Evolutionary conservation across 2,797 vertebrate genomes (phyloP).

Genomic region (Rhadinocentrus ornatus): DNA sequence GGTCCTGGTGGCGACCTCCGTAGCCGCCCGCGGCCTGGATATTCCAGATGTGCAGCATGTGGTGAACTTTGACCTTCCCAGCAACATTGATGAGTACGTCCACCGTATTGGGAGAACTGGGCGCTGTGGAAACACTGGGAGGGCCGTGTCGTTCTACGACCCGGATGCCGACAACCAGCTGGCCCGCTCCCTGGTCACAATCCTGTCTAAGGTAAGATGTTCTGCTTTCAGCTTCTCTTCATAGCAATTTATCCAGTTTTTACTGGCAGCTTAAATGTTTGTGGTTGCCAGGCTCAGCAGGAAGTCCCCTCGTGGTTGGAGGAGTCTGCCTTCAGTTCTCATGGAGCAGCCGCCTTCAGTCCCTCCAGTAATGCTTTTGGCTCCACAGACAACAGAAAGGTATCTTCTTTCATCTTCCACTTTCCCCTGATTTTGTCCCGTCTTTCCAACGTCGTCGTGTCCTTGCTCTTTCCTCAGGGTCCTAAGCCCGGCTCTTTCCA

Average conservation of each 20-base stretch:
- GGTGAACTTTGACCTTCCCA: constrained; percentile 94
- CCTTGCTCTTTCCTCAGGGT: background rate
- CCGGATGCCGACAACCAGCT: constrained; percentile 61
- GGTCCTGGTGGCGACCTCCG: constrained; percentile 93
- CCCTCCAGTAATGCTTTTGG: constrained; percentile 69
- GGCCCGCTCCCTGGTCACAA: constrained; percentile 84
- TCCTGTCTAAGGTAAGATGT: constrained; percentile 85
- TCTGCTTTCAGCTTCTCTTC: too few relatives aligned
- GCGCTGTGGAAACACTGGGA: constrained; percentile 92
- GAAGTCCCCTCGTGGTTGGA: constrained; percentile 92
- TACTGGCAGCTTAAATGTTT: too few relatives aligned
- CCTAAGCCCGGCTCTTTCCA: constrained; percentile 15
- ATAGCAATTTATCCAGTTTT: too few relatives aligned
- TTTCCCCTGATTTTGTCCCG: background rate
- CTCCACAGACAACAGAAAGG: constrained; percentile 85
- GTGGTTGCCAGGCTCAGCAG: constrained; percentile 88
- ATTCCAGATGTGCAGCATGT: constrained; percentile 95
- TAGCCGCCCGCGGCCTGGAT: constrained; percentile 93
- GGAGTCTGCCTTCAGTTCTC: constrained; percentile 83
- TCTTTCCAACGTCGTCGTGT: background rate
- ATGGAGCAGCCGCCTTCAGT: constrained; percentile 58
- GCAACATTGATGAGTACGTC: constrained; percentile 91
- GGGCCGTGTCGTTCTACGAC: constrained; percentile 92
- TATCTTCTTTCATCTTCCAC: constrained; percentile 34
- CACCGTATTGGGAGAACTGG: constrained; percentile 96